Percentiles rank a stretch among this genome's conserved stretches.
phyloP scores from a whole-genome alignment of 1,140 invertebrate species.

The Andricus grossulariae region DNA sequence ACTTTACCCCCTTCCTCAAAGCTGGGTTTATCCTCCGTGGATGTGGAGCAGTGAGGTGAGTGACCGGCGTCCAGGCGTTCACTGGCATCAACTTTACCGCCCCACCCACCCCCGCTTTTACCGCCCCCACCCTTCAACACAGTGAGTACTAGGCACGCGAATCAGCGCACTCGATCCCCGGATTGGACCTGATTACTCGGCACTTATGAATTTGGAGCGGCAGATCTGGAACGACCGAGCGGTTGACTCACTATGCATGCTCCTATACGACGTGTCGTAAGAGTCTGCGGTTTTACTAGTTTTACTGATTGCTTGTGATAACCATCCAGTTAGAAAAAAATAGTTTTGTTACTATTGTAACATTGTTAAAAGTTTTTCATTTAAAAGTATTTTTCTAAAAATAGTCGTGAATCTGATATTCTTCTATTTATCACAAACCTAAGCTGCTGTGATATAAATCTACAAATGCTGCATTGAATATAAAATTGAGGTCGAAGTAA shows the following conservation, averaged over 20 bases:
- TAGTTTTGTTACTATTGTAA: too few relatives aligned
- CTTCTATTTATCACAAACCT: too few relatives aligned
- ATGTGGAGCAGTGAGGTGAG: conserved; percentile 76
- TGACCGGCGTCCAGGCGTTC: conserved; percentile 76
- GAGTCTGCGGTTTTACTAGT: conserved; percentile 13
- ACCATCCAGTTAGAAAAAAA: not conserved
- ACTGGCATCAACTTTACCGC: conserved; percentile 58
- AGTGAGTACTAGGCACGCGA: conserved; percentile 55
- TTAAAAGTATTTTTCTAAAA: too few relatives aligned
- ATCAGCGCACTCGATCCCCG: conserved; percentile 47
- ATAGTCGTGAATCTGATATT: too few relatives aligned
- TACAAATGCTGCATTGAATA: too few relatives aligned
- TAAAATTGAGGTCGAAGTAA: too few relatives aligned
- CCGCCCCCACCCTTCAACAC: conserved; percentile 32
- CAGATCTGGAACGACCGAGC: conserved; percentile 59
- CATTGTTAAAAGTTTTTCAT: too few relatives aligned
- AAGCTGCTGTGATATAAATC: too few relatives aligned
- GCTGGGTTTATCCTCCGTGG: conserved; percentile 61
- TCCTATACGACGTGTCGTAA: not conserved
- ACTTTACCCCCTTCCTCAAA: conserved; percentile 50
- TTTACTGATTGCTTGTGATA: conserved; percentile 11
- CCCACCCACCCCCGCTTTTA: conserved; percentile 26
- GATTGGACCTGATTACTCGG: conserved; percentile 59
- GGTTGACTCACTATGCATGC: conserved; percentile 21
- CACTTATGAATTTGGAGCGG: conserved; percentile 62